These are phyloP conservation scores for Pardalotus punctatus DNA, from an alignment of 2,113 vertebrate genomes.

Conservation along the genomic window DNA sequence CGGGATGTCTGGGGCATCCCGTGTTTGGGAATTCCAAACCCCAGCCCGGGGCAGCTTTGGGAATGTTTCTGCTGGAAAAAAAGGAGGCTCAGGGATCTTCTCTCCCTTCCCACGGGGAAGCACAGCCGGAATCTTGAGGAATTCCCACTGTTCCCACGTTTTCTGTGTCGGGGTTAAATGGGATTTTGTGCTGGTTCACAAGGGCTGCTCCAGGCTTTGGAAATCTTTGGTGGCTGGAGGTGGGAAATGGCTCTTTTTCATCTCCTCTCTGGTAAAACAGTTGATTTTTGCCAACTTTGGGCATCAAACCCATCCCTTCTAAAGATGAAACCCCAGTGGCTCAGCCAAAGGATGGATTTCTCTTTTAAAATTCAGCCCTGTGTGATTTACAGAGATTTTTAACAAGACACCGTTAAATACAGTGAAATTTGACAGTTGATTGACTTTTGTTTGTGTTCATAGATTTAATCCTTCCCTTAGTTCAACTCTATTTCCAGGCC, in stretches of 20 bases:
- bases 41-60: too few species aligned
- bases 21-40: too few species aligned
- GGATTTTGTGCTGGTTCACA: not conserved
- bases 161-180: not conserved
- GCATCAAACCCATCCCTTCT: not conserved
- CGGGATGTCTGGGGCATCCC: not conserved
- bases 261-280: not conserved
- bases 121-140: not conserved
- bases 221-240: not conserved
- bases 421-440: not conserved
- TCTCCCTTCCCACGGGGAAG: not conserved
- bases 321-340: not conserved
- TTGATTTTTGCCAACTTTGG: not conserved
- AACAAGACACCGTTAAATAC: not conserved
- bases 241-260: not conserved
- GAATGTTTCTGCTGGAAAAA: not conserved
- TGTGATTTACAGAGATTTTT: not conserved
- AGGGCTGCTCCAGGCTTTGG: fast-evolving
- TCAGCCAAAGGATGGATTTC: not conserved
- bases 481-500: not conserved
- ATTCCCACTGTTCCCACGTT: not conserved
- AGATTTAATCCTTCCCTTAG: not conserved
- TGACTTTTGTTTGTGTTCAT: not conserved
- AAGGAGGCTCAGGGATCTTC: not conserved
- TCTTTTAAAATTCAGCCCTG: not conserved